Evolutionary conservation across 2,797 vertebrate genomes (phyloP), one percentile per base, ranked within the genome.

Genomic region (Typhlichthys eigenmanni): DNA sequence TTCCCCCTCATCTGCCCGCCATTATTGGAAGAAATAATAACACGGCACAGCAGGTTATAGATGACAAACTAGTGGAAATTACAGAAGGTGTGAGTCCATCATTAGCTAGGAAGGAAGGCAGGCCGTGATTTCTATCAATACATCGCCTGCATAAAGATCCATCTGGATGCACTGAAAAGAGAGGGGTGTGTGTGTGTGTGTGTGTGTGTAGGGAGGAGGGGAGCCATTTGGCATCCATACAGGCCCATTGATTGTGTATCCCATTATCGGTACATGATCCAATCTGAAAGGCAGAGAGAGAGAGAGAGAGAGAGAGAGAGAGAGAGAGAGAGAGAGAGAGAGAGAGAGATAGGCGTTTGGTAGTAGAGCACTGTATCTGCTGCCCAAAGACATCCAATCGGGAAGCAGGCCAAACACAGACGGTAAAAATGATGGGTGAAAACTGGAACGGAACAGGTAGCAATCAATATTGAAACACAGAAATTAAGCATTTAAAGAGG

Each of bases 381-480:
- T 74, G 76, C 80, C 74, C 88, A 66, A 88, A 91, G 85, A 87
- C 73, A 68, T 70, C 76, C 85, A 81, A 75, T 78, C 80, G 86
- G 88, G 85, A 89, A 86, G 81, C 83, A 84, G 82, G 89, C 89
- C 87, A 91, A 91, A 91, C 89, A 89, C 68, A 80, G 85, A 16
- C 51, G 14, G 7, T 17, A 16, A 53, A 53, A 17, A 19, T 43
- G 74, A 57, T 59, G 11, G 64, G 47, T 60, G 38, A 53, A 87
- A 83, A 85, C 82, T 80, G 85, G 86, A 90, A 87, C 88, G 91
- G 89, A 93, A 92, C 32, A 93, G 92, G 92, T 93, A 92, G 89
- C 92, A 93, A 94, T 93, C 93, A 94, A 94, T 93, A 93, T 93
- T 92, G 92, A 92, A 93, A 93, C 91, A 92, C 91, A 91, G 89